Evolutionary conservation across 2,888 invertebrate species (phyloP), one percentile per base, ranked within the genome.

Genomic region (Trypoxylon attenuatum): DNA sequence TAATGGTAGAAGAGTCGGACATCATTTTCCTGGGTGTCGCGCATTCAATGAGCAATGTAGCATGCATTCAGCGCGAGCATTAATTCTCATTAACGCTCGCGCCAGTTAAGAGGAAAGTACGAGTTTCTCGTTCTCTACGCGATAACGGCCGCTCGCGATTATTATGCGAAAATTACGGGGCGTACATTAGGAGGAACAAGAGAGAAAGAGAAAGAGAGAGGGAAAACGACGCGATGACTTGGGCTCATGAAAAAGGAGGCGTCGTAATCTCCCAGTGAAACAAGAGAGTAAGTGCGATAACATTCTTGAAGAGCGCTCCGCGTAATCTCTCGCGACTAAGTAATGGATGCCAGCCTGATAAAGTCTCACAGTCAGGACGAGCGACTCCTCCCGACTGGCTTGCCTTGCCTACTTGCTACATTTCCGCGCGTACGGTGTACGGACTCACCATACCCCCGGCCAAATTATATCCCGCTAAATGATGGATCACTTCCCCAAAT

Each of bases 311-410:
- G 66, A 71, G 65, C 62, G 65, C 71, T 73, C 61, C 69, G 63
- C 64, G 73, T 82, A 80, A 82, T 82, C 80, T 79, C 76, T 70
- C 29, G 76, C 72, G 73, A 74, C 76, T 82, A 80, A 80, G 79
- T 82, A 82, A 82, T 82, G 82, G 77, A 82, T 82, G 76, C 76
- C 73, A 49, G 54, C 46, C 75, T 79, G 82, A 82, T 82, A 80
- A 82, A 80, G 78, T 77, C 73, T 64, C 56, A 58, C n/a, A n/a
- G n/a, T n/a, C n/a, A n/a, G n/a, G n/a, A n/a, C n/a, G n/a, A n/a
- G n/a, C n/a, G n/a, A n/a, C n/a, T n/a, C n/a, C n/a, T n/a, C n/a
- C n/a, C n/a, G n/a, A n/a, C n/a, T n/a, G n/a, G n/a, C 49, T 22
- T 41, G 29, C 22, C 62, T 64, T 63, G 58, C 64, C 60, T 63